Evolutionary conservation across 1,140 invertebrate species (phyloP).

Genomic region (Micrasema longulum): DNA sequence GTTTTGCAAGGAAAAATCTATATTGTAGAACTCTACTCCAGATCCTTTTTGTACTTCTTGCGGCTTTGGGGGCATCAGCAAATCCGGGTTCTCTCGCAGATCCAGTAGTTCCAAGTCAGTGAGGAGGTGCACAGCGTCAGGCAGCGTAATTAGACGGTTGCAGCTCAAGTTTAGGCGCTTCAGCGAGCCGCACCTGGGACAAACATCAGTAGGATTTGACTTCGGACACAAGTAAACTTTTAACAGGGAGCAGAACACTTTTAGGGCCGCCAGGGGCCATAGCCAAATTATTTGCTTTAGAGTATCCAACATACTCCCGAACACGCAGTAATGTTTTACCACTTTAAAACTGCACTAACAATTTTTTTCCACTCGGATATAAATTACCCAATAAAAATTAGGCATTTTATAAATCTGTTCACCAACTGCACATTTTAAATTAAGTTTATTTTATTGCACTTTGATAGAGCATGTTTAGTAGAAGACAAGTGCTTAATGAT

Average conservation of each 20-base stretch:
- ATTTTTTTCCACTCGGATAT: no score
- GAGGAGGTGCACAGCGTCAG: conserved; percentile 96
- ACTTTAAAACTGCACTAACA: no score
- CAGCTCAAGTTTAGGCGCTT: conserved; percentile 94
- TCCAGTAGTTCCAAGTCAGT: conserved; percentile 92
- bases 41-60: conserved; percentile 81
- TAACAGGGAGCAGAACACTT: conserved; percentile 19
- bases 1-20: conserved; percentile 97
- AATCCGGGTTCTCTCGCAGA: conserved; percentile 92
- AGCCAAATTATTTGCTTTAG: conserved; percentile 15
- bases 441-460: no score
- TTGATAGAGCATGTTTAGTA: no score
- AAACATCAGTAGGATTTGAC: neutral
- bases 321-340: neutral
- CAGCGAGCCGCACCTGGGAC: conserved; percentile 90
- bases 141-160: conserved; percentile 95
- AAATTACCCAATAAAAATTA: no score
- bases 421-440: no score
- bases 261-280: neutral
- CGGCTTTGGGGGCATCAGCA: conserved; percentile 98
- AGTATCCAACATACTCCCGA: conserved; percentile 24
- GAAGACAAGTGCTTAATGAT: no score
- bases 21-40: conserved; percentile 97
- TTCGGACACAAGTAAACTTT: conserved; percentile 4
- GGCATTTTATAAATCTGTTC: no score